Conservation (phyloP, 2,797 vertebrate genomes). For the Vespertilio murinus region DNA sequence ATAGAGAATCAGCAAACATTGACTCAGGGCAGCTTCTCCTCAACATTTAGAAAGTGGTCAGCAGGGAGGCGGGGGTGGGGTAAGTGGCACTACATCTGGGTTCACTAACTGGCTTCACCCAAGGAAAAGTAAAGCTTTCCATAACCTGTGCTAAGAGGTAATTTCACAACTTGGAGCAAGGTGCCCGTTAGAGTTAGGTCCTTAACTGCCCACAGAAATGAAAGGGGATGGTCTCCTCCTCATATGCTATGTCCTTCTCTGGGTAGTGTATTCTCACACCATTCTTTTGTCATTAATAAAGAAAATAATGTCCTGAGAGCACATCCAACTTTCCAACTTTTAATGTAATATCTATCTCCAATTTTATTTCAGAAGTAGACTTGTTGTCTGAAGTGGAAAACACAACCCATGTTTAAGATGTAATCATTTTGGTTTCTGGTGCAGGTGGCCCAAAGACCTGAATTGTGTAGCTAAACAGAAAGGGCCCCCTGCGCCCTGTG, state of each 20-base stretch:
- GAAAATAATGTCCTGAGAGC: neutral
- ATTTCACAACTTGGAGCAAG: neutral
- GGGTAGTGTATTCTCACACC: constrained; percentile 11
- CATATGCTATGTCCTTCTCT: neutral
- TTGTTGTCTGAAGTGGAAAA: constrained; percentile 29
- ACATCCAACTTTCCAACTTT: constrained; percentile 8
- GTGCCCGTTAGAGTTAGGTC: neutral
- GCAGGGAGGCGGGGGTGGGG: neutral
- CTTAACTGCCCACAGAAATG: neutral
- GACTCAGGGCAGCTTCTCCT: neutral
- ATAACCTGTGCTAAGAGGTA: neutral
- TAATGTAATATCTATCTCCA: neutral
- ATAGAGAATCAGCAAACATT: neutral
- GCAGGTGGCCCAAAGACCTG: neutral
- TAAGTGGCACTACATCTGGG: neutral
- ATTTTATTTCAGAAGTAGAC: constrained; percentile 39
- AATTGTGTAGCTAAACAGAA: constrained; percentile 42
- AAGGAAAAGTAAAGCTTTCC: neutral
- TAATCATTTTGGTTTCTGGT: constrained; percentile 17
- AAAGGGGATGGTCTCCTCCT: neutral
- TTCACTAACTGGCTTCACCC: neutral
- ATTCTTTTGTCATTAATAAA: constrained; percentile 55
- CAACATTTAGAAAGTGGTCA: neutral
- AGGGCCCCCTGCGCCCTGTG: neutral
- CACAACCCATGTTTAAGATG: neutral